A percentile compares a stretch with the other conserved stretches of the same genome.
phyloP scores from a whole-genome alignment of 2,113 vertebrate genomes.

The Danionella cerebrum region DNA sequence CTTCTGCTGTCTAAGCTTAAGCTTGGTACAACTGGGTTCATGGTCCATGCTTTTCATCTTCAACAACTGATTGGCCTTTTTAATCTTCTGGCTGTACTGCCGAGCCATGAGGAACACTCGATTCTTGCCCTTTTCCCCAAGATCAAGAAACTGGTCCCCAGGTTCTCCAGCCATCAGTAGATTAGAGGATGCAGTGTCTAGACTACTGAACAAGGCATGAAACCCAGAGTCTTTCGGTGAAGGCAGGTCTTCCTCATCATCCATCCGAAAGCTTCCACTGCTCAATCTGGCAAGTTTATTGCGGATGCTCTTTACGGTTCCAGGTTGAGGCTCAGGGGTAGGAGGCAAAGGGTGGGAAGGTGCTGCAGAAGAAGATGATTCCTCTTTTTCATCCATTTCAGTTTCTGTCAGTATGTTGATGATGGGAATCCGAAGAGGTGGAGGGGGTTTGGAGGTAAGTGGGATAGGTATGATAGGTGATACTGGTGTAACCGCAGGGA shows the following conservation, averaged over 20 bases:
- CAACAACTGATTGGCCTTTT: constrained; percentile 91
- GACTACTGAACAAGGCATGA: constrained; percentile 68
- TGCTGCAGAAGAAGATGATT: constrained; percentile 41
- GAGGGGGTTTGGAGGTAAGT: constrained; percentile 43
- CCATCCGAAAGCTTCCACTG: constrained; percentile 66
- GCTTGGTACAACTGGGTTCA: constrained; percentile 65
- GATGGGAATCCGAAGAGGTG: constrained; percentile 56
- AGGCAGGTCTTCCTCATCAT: constrained; percentile 62
- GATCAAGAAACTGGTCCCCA: constrained; percentile 64
- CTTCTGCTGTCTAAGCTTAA: constrained; percentile 64
- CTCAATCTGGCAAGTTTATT: constrained; percentile 70
- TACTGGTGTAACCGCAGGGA: constrained; percentile 1
- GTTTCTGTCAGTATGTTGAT: constrained; percentile 57
- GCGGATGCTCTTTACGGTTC: constrained; percentile 63
- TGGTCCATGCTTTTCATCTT: constrained; percentile 85
- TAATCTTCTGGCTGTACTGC: constrained; percentile 98
- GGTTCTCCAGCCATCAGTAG: constrained; percentile 56
- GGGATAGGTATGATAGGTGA: constrained; percentile 46
- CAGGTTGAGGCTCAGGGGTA: constrained; percentile 63
- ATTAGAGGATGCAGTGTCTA: constrained; percentile 60
- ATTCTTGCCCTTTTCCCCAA: constrained; percentile 78
- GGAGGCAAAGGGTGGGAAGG: constrained; percentile 45
- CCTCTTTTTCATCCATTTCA: constrained; percentile 53
- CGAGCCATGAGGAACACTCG: constrained; percentile 93
- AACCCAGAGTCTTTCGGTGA: constrained; percentile 58